phyloP scores from a whole-genome alignment of 2,797 vertebrate genomes.

The Sebastiscus albofasciatus region DNA sequence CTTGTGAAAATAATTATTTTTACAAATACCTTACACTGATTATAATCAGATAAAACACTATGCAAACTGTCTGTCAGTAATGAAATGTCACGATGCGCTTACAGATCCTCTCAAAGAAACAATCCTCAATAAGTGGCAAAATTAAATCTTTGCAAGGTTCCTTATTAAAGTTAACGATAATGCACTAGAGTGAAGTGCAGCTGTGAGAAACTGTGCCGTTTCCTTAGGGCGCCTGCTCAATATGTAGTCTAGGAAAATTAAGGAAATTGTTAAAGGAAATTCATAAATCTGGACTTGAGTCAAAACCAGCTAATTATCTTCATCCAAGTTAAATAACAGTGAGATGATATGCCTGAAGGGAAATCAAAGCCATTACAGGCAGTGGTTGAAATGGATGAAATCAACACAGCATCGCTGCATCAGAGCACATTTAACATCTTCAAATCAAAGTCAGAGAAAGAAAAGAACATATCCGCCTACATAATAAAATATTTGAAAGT shows the following conservation, averaged over 20 bases:
- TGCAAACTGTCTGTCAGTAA: neutral
- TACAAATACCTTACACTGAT: neutral
- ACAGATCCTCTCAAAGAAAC: neutral
- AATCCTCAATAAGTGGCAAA: neutral
- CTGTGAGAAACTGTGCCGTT: conserved; percentile 7
- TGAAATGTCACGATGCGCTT: neutral
- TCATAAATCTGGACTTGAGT: conserved; percentile 39
- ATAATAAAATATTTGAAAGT: conserved; percentile 4
- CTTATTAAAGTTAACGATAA: conserved; percentile 26
- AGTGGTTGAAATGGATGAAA: conserved; percentile 15
- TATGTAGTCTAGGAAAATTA: conserved; percentile 17
- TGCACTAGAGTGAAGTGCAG: neutral
- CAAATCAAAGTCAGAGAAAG: neutral
- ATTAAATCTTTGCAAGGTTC: conserved; percentile 1
- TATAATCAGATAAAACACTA: neutral
- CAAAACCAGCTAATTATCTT: conserved; percentile 50
- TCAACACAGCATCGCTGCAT: neutral
- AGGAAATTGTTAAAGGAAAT: conserved; percentile 20
- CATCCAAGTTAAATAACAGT: conserved; percentile 32
- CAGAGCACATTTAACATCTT: conserved; percentile 1
- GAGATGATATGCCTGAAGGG: conserved; percentile 19
- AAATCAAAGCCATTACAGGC: conserved; percentile 14
- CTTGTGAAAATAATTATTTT: neutral
- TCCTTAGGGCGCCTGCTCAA: conserved; percentile 21
- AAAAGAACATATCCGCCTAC: conserved; percentile 3